phyloP scores from a whole-genome alignment of 2,113 vertebrate species.

The Leucopternis melanops region DNA sequence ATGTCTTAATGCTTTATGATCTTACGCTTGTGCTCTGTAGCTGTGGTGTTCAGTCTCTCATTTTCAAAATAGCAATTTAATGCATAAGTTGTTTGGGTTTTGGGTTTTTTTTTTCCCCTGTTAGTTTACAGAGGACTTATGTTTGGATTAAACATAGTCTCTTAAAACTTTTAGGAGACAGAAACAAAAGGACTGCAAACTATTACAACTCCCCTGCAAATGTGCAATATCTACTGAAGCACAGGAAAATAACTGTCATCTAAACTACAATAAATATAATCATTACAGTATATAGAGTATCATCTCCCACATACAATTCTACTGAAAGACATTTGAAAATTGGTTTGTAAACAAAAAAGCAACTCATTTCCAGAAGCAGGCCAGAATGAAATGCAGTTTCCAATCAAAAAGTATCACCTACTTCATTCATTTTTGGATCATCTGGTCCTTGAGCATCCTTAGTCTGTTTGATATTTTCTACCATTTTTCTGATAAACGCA shows the following conservation, averaged over 20 bases:
- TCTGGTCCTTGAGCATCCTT: constrained; percentile 92
- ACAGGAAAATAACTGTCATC: neutral
- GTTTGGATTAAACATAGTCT: neutral
- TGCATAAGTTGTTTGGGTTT: neutral
- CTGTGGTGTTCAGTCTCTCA: neutral
- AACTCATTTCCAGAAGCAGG: neutral
- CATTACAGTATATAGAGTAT: neutral
- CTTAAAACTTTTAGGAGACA: neutral
- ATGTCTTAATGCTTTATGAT: neutral
- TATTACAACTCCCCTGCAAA: neutral
- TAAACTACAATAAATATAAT: neutral
- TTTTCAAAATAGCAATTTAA: neutral
- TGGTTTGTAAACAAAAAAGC: neutral
- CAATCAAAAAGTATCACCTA: constrained; percentile 54
- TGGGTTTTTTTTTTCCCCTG: rapidly evolving
- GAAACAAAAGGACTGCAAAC: neutral
- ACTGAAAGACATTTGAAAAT: neutral
- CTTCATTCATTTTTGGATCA: constrained; percentile 96
- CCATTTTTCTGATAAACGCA: constrained; percentile 98
- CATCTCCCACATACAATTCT: neutral
- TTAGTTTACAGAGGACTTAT: neutral
- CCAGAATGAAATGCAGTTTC: neutral
- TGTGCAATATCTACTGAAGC: neutral
- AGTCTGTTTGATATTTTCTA: constrained; percentile 99
- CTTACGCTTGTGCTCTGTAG: neutral